These are phyloP conservation scores for Recurvirostra avosetta DNA, from an alignment of 2,113 vertebrate genomes.

Conservation along the genomic window DNA sequence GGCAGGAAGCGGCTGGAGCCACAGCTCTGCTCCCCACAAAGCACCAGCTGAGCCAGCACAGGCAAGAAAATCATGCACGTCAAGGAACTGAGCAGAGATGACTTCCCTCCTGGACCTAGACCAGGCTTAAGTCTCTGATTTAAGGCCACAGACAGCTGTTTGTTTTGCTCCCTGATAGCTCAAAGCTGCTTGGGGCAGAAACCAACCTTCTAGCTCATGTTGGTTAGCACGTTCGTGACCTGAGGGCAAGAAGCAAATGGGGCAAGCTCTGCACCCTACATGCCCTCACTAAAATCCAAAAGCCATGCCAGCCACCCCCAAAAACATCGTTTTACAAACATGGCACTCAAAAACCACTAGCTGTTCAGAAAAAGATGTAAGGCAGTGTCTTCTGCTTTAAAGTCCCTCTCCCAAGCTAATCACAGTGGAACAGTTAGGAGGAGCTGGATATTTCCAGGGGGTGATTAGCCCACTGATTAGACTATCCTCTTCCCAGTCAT, in stretches of 20 bases:
- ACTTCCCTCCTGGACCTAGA: not conserved
- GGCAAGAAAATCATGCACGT: not conserved
- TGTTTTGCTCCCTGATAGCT: not conserved
- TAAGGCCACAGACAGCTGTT: fast-evolving
- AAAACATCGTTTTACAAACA: not conserved
- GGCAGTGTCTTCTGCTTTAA: not conserved
- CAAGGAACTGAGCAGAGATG: not conserved
- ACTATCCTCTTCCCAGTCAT: not conserved
- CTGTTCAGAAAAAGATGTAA: not conserved
- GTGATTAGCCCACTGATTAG: not conserved
- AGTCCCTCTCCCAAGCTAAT: not conserved
- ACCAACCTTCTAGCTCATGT: fast-evolving
- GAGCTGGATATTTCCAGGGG: not conserved
- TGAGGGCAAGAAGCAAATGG: fast-evolving
- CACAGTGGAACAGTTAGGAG: not conserved
- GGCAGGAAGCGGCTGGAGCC: not conserved
- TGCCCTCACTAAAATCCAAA: not conserved
- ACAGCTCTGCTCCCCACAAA: not conserved
- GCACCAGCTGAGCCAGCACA: not conserved
- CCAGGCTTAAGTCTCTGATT: not conserved
- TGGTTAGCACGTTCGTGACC: not conserved
- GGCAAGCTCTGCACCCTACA: not conserved
- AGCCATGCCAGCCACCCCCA: not conserved
- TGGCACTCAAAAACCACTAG: not conserved
- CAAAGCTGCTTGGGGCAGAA: not conserved